phyloP scores from a whole-genome alignment of 2,113 vertebrate genomes.

The Macroglossus sobrinus region DNA sequence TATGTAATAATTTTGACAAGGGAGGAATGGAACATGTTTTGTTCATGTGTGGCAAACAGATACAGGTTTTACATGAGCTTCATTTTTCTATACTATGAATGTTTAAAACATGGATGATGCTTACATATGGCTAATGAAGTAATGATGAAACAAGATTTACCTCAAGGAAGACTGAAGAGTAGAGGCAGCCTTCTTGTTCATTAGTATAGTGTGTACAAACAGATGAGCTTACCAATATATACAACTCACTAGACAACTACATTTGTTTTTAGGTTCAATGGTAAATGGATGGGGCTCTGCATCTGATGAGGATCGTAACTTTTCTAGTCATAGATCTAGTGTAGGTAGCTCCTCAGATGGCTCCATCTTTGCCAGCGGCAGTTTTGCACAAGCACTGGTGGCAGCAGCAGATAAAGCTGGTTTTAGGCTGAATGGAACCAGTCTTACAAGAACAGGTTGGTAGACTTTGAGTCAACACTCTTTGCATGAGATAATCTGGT shows the following conservation, averaged over 20 bases:
- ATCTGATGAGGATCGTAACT: slow-evolving; percentile 96
- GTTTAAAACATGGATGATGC: background rate
- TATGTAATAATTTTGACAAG: background rate
- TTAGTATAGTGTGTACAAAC: slow-evolving; percentile 39
- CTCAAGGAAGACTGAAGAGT: background rate
- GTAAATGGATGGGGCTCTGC: slow-evolving; percentile 99
- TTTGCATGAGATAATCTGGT: slow-evolving; percentile 79
- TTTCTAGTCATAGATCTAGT: slow-evolving; percentile 98
- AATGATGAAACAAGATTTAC: slow-evolving; percentile 27
- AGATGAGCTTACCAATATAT: slow-evolving; percentile 52
- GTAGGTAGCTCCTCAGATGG: slow-evolving; percentile 96
- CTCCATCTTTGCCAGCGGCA: slow-evolving; percentile 96
- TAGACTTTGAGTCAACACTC: slow-evolving; percentile 80
- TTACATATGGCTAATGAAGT: background rate
- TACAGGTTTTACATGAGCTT: background rate
- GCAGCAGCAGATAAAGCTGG: slow-evolving; percentile 97
- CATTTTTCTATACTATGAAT: background rate
- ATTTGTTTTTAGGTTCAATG: slow-evolving; percentile 97
- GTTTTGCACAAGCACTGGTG: slow-evolving; percentile 96
- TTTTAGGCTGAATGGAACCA: slow-evolving; percentile 95
- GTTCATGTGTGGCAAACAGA: slow-evolving; percentile 9
- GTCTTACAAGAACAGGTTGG: slow-evolving; percentile 97
- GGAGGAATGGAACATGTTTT: slow-evolving; percentile 16
- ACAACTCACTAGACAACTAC: slow-evolving; percentile 84
- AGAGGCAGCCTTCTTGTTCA: slow-evolving; percentile 7